These are phyloP conservation scores for Gadus macrocephalus DNA, from an alignment of 2,113 vertebrate genomes.

Conservation along the genomic window DNA sequence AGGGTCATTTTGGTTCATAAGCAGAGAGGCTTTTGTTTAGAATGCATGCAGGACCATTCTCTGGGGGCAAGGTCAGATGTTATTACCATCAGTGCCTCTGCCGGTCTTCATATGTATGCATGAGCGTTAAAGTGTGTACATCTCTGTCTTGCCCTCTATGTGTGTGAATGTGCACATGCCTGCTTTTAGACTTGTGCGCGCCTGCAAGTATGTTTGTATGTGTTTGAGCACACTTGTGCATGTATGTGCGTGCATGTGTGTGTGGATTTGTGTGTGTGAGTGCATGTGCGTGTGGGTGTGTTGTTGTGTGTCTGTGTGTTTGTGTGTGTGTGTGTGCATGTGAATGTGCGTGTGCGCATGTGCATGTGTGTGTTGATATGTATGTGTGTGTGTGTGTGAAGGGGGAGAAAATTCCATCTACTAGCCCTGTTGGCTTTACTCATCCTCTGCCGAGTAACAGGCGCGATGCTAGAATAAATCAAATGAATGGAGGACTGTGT, in stretches of 20 bases:
- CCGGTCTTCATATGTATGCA: not conserved
- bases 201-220: not conserved
- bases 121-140: not conserved
- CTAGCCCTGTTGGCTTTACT: conserved; percentile 21
- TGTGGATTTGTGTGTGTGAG: conserved; percentile 3
- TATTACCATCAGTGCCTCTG: not conserved
- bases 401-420: conserved; percentile 33
- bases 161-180: not conserved
- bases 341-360: not conserved
- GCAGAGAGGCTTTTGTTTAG: too few relatives aligned
- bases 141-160: not conserved
- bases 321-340: not conserved
- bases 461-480: conserved; percentile 51
- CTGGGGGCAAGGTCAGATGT: too few relatives aligned
- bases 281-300: not conserved
- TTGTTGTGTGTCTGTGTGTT: not conserved
- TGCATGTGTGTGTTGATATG: not conserved
- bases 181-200: conserved; percentile 5
- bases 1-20: too few relatives aligned
- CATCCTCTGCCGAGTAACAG: conserved; percentile 32
- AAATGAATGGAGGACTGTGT: conserved; percentile 36
- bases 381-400: not conserved
- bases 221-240: not conserved
- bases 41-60: too few relatives aligned
- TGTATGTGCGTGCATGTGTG: conserved; percentile 2